Conservation (phyloP, 2,888 invertebrate genomes). For the Thalpophila matura region DNA sequence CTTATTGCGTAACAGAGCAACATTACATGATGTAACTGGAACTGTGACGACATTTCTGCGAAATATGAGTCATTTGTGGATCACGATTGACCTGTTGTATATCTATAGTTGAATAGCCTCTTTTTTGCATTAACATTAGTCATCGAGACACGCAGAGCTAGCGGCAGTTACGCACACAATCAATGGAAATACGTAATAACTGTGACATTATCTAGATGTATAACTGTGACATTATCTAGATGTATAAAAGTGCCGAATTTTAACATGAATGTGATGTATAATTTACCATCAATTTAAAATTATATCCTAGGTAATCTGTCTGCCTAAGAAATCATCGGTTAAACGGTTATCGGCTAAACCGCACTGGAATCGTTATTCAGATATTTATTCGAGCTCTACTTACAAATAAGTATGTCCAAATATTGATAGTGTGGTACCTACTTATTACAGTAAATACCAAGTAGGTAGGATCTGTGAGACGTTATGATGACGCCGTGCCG, state of each 20-base stretch:
- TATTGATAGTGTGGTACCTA: slow-evolving; percentile 7
- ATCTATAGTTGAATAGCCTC: slow-evolving; percentile 66
- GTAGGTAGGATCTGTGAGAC: slow-evolving; percentile 57
- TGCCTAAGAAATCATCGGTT: neutral
- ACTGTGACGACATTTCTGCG: slow-evolving; percentile 83
- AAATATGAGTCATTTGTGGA: slow-evolving; percentile 79
- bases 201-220: slow-evolving; percentile 34
- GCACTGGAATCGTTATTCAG: neutral
- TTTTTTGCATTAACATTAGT: slow-evolving; percentile 84
- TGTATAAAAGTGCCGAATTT: no score
- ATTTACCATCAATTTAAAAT: no score
- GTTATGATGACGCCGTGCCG: slow-evolving; percentile 73
- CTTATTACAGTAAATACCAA: slow-evolving; percentile 51
- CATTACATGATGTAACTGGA: slow-evolving; percentile 71
- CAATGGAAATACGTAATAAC: slow-evolving; percentile 77
- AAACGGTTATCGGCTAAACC: neutral
- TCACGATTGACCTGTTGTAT: slow-evolving; percentile 75
- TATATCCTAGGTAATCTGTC: no score
- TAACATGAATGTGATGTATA: no score
- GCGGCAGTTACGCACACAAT: slow-evolving; percentile 74
- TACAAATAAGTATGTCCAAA: neutral
- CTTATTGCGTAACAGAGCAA: slow-evolving; percentile 64
- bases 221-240: no score
- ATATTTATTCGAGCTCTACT: neutral
- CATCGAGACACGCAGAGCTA: slow-evolving; percentile 76